phyloP scores from a whole-genome alignment of 53 echinoderm and acorn worm genomes.

The Temnopleurus reevesii region DNA sequence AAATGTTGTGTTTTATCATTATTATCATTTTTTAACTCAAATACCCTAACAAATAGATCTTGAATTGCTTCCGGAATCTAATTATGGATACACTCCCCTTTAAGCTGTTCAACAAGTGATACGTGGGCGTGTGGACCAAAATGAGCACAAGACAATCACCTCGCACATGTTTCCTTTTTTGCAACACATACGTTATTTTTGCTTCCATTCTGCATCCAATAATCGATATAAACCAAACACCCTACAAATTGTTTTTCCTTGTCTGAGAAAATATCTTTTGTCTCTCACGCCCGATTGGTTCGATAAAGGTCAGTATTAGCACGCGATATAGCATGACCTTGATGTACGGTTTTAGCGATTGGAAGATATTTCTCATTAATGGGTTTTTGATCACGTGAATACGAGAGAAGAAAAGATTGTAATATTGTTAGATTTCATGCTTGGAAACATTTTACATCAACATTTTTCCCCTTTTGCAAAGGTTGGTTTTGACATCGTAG shows the following conservation, averaged over 20 bases:
- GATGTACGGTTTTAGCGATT: neutral
- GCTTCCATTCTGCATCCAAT: neutral
- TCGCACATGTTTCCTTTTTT: neutral
- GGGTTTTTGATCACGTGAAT: neutral
- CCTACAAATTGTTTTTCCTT: neutral
- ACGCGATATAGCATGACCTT: neutral
- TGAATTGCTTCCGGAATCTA: too few species aligned
- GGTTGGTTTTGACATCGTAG: too few species aligned
- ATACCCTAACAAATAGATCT: too few species aligned
- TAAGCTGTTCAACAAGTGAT: neutral
- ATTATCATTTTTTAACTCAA: too few species aligned
- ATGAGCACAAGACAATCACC: neutral
- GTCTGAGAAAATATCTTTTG: neutral
- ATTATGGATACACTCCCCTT: too few species aligned
- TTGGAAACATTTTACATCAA: neutral
- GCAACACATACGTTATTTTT: constrained; percentile 7
- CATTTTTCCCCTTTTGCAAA: too few species aligned
- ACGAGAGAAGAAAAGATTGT: too few species aligned
- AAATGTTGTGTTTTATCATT: too few species aligned
- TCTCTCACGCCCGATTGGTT: neutral
- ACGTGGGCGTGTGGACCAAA: neutral
- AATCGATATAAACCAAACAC: constrained; percentile 18
- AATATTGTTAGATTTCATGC: neutral
- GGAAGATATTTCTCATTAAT: neutral
- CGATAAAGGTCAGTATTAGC: neutral